A percentile compares a stretch with the other conserved stretches of the same genome.
phyloP scores from a whole-genome alignment of 2,797 vertebrate species.

The Muraenolepis orangiensis region DNA sequence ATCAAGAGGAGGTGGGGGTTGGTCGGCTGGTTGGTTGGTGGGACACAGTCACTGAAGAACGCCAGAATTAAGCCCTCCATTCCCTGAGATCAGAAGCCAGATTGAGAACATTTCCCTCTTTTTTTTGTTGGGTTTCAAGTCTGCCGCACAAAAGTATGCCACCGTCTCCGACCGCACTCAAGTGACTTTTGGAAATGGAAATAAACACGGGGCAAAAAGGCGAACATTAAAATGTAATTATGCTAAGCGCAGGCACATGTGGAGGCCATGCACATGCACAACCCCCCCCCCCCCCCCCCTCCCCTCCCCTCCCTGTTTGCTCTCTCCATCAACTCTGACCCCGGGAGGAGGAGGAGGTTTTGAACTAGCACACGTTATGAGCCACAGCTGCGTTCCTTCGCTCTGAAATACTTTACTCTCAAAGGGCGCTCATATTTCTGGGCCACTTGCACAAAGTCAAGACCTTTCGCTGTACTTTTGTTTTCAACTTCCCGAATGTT shows the following conservation, averaged over 20 bases:
- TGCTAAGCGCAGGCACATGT: slow-evolving; percentile 78
- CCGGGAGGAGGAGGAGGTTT: slow-evolving; percentile 64
- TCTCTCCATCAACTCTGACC: slow-evolving; percentile 67
- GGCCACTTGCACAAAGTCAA: slow-evolving; percentile 55
- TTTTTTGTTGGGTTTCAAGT: slow-evolving; percentile 41
- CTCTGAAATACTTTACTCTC: slow-evolving; percentile 59
- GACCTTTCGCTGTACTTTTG: slow-evolving; percentile 55
- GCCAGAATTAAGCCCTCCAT: background rate
- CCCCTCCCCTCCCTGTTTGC: slow-evolving; percentile 57
- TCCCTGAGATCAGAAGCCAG: background rate
- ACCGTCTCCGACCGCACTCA: slow-evolving; percentile 47
- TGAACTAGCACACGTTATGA: slow-evolving; percentile 69
- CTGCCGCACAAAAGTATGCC: slow-evolving; percentile 37
- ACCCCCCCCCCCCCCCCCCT: too few relatives aligned
- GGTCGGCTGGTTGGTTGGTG: slow-evolving; percentile 43
- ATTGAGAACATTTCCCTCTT: slow-evolving; percentile 29
- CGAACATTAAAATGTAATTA: slow-evolving; percentile 70
- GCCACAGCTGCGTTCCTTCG: slow-evolving; percentile 65
- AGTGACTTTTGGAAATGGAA: slow-evolving; percentile 60
- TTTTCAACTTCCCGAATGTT: slow-evolving; percentile 59
- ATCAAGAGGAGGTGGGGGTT: slow-evolving; percentile 57
- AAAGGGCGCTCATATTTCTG: slow-evolving; percentile 57
- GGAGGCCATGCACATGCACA: slow-evolving; percentile 56
- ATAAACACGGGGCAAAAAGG: slow-evolving; percentile 69
- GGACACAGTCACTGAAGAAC: slow-evolving; percentile 52